These are phyloP conservation scores for Chaetodon trifasciatus DNA, from an alignment of 2,797 vertebrate genomes.

Conservation along the genomic window DNA sequence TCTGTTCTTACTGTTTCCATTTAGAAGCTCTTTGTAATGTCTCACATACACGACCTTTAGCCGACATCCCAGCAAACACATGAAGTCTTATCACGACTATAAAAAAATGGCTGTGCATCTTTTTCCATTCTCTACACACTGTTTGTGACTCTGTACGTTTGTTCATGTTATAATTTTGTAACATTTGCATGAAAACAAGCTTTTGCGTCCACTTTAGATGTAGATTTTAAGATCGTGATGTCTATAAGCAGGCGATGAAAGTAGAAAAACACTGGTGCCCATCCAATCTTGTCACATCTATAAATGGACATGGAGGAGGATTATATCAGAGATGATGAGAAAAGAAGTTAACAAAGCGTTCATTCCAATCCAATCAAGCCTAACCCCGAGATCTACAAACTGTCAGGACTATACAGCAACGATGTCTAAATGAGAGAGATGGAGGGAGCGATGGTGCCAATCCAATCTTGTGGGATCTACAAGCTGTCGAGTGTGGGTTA, in stretches of 20 bases:
- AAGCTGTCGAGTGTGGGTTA: slow-evolving; percentile 46
- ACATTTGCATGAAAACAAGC: background rate
- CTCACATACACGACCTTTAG: background rate
- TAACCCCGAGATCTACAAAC: slow-evolving; percentile 42
- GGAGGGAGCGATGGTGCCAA: slow-evolving; percentile 30
- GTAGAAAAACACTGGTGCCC: slow-evolving; percentile 2
- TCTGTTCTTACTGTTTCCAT: background rate
- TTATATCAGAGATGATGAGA: slow-evolving; percentile 49
- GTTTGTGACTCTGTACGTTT: background rate
- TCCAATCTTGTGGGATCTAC: slow-evolving; percentile 55
- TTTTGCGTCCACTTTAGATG: background rate
- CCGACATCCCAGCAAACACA: background rate
- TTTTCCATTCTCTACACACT: background rate
- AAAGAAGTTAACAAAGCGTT: slow-evolving; percentile 36
- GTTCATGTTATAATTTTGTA: background rate
- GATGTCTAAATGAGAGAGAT: slow-evolving; percentile 36
- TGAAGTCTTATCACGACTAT: background rate
- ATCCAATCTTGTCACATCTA: slow-evolving; percentile 26
- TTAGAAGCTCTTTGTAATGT: background rate
- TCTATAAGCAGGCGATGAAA: background rate
- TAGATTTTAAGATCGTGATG: background rate
- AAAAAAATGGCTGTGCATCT: background rate
- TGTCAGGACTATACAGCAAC: slow-evolving; percentile 44
- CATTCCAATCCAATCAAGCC: slow-evolving; percentile 38
- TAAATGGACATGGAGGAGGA: background rate